Conservation (phyloP, 2,888 invertebrate genomes). For the Euplagia quadripunctaria region DNA sequence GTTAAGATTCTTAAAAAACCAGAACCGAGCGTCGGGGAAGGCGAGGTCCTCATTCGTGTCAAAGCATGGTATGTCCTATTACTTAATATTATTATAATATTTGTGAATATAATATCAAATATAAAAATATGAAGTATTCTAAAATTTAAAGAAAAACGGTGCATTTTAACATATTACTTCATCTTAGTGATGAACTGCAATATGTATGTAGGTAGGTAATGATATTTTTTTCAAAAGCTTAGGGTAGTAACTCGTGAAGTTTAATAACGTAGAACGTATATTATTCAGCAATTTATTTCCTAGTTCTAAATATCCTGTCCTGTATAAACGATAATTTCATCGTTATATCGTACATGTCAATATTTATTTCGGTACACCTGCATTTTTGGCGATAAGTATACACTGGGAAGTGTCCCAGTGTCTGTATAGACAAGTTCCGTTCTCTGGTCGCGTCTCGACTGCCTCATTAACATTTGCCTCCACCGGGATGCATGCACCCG, state of each 20-base stretch:
- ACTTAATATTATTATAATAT: background rate
- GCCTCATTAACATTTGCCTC: slow-evolving; percentile 79
- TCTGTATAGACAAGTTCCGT: slow-evolving; percentile 56
- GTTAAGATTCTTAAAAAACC: slow-evolving; percentile 94
- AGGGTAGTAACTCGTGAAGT: background rate
- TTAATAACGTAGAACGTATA: background rate
- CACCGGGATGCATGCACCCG: slow-evolving; percentile 66
- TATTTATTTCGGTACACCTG: slow-evolving; percentile 36
- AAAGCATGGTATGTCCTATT: slow-evolving; percentile 93
- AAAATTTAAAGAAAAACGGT: background rate
- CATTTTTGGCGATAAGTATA: slow-evolving; percentile 31
- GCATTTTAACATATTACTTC: background rate
- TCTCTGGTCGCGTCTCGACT: slow-evolving; percentile 50
- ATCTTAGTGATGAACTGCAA: too few species aligned
- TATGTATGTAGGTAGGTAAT: background rate
- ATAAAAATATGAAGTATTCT: background rate
- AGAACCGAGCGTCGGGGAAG: slow-evolving; percentile 90
- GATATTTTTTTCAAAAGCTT: background rate
- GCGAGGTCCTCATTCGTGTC: slow-evolving; percentile 93
- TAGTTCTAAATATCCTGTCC: background rate
- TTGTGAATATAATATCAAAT: background rate
- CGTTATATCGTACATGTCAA: slow-evolving; percentile 10
- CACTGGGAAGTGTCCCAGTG: slow-evolving; percentile 46
- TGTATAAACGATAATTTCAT: background rate
- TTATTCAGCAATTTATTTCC: background rate